Percentiles rank a stretch among this genome's conserved stretches.
phyloP scores from a whole-genome alignment of 2,888 invertebrate species.

The Drosophila percnosoma region DNA sequence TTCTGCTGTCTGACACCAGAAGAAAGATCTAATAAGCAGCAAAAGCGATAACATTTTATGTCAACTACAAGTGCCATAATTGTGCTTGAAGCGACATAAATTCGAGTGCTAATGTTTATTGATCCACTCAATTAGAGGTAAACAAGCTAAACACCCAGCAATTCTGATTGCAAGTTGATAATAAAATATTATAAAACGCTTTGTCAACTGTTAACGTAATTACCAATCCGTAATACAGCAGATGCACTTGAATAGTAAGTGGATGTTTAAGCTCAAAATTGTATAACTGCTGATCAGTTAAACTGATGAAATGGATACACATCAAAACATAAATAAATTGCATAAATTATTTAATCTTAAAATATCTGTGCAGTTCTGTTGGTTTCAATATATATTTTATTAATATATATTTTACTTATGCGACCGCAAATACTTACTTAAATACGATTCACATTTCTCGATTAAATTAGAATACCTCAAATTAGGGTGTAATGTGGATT shows the following conservation, averaged over 20 bases:
- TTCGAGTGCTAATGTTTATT: conserved; percentile 17
- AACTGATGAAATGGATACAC: too few species aligned
- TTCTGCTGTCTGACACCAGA: not conserved
- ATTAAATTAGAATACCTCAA: not conserved
- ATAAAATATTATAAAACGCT: conserved; percentile 15
- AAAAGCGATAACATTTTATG: not conserved
- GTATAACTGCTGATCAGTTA: not conserved
- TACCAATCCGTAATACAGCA: not conserved
- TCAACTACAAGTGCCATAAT: not conserved
- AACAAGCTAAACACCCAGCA: not conserved
- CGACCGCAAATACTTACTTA: not conserved
- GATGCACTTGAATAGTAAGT: not conserved
- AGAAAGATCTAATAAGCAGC: not conserved
- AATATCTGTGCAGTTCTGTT: not conserved
- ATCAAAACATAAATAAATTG: not conserved
- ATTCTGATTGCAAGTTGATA: not conserved
- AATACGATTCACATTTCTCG: not conserved
- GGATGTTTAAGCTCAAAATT: not conserved
- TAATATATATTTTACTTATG: not conserved
- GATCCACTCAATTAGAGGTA: conserved; percentile 12
- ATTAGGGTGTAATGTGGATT: not conserved
- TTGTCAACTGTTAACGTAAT: conserved; percentile 22
- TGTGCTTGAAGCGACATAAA: conserved; percentile 14
- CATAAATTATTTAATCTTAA: not conserved
- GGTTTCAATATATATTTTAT: not conserved